These are phyloP conservation scores for Osedax fenrisi DNA, from an alignment of 2,888 invertebrate genomes.

Conservation along the genomic window DNA sequence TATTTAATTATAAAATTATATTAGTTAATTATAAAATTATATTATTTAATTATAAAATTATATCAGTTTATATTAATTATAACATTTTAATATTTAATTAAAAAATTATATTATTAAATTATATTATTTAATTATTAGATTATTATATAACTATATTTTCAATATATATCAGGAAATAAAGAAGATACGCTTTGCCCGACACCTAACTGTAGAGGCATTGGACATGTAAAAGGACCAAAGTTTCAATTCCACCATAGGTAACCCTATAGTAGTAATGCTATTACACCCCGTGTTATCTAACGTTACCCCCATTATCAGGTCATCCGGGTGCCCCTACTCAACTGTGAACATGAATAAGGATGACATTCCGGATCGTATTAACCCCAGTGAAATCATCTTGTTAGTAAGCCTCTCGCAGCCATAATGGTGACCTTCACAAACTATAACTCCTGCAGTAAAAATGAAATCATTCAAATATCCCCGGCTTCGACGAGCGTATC, in stretches of 20 bases:
- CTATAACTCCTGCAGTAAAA: slow-evolving; percentile 52
- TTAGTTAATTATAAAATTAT: too few species aligned
- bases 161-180: background rate
- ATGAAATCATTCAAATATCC: slow-evolving; percentile 54
- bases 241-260: slow-evolving; percentile 55
- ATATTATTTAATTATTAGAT: too few species aligned
- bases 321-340: slow-evolving; percentile 52
- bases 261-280: background rate
- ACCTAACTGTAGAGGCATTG: slow-evolving; percentile 74
- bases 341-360: slow-evolving; percentile 50
- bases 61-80: too few species aligned
- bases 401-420: background rate
- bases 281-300: too few species aligned
- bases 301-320: too few species aligned
- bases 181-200: slow-evolving; percentile 58
- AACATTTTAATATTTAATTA: too few species aligned
- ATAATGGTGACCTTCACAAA: background rate
- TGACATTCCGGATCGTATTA: slow-evolving; percentile 35
- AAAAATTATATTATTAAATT: too few species aligned
- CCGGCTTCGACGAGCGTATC: too few species aligned
- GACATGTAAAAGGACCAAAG: slow-evolving; percentile 70
- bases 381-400: background rate
- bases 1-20: too few species aligned
- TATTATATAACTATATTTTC: too few species aligned
- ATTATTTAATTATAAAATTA: too few species aligned